phyloP scores from a whole-genome alignment of 2,888 invertebrate species.

The Danaus chrysippus region DNA sequence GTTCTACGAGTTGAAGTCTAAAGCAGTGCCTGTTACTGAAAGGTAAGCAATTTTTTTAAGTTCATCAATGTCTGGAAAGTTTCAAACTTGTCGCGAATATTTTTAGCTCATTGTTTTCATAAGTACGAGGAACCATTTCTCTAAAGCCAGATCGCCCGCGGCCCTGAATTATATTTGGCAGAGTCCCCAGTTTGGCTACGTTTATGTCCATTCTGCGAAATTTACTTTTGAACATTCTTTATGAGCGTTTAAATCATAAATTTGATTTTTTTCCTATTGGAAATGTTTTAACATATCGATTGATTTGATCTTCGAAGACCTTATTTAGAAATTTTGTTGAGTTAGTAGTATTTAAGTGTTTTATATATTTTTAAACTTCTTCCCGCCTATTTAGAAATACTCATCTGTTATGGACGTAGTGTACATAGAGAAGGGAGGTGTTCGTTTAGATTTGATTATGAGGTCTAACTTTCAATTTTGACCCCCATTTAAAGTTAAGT shows the following conservation, averaged over 20 bases:
- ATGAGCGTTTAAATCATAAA: constrained; percentile 18
- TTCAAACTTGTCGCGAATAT: constrained; percentile 50
- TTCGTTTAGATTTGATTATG: constrained; percentile 13
- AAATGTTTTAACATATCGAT: neutral
- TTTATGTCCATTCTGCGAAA: constrained; percentile 51
- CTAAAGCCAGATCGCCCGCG: constrained; percentile 57
- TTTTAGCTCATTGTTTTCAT: constrained; percentile 60
- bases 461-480: constrained; percentile 57
- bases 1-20: constrained; percentile 82
- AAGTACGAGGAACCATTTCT: constrained; percentile 71
- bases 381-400: constrained; percentile 1
- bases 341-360: neutral
- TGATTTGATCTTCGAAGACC: neutral
- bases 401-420: neutral
- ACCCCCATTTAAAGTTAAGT: constrained; percentile 48
- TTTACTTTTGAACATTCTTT: constrained; percentile 32
- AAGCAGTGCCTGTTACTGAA: constrained; percentile 78
- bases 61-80: constrained; percentile 11
- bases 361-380: neutral
- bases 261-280: constrained; percentile 16
- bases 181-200: constrained; percentile 61
- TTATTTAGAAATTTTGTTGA: neutral
- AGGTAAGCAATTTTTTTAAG: constrained; percentile 62
- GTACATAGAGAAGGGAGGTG: constrained; percentile 7
- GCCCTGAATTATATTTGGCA: constrained; percentile 75